Evolutionary conservation across 2,888 invertebrate species (phyloP).

Genomic region (Meiosimyza platycephala): DNA sequence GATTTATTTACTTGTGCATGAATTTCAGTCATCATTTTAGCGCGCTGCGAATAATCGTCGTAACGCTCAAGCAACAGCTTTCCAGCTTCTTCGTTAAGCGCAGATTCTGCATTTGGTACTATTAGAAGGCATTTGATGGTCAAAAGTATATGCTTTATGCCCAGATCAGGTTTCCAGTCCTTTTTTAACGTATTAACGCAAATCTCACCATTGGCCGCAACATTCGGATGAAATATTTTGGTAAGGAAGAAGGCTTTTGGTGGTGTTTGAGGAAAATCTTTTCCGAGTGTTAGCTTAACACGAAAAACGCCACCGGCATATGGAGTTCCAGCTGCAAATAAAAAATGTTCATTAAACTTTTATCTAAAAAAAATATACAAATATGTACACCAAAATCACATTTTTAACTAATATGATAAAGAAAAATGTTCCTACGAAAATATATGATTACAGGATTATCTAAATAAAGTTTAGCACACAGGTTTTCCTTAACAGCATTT

Average conservation of each 20-base stretch:
- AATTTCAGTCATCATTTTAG: slow-evolving; percentile 92
- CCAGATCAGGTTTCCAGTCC: slow-evolving; percentile 96
- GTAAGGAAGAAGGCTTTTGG: slow-evolving; percentile 95
- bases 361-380: too few species aligned
- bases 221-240: slow-evolving; percentile 97
- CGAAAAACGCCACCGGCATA: slow-evolving; percentile 90
- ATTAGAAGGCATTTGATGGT: slow-evolving; percentile 95
- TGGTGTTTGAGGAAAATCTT: slow-evolving; percentile 91
- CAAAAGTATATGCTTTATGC: slow-evolving; percentile 92
- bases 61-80: slow-evolving; percentile 92
- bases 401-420: too few species aligned
- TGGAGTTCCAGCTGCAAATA: slow-evolving; percentile 85
- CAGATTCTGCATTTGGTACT: slow-evolving; percentile 97
- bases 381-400: too few species aligned
- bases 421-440: too few species aligned
- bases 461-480: too few species aligned
- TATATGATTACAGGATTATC: too few species aligned
- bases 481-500: too few species aligned
- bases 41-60: slow-evolving; percentile 89
- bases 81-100: slow-evolving; percentile 96
- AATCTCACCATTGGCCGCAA: slow-evolving; percentile 92
- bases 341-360: not conserved
- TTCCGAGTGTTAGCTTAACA: slow-evolving; percentile 88
- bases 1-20: slow-evolving; percentile 77
- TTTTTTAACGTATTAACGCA: slow-evolving; percentile 96